phyloP scores from a whole-genome alignment of 2,113 vertebrate species.

The Phylloscopus trochilus region DNA sequence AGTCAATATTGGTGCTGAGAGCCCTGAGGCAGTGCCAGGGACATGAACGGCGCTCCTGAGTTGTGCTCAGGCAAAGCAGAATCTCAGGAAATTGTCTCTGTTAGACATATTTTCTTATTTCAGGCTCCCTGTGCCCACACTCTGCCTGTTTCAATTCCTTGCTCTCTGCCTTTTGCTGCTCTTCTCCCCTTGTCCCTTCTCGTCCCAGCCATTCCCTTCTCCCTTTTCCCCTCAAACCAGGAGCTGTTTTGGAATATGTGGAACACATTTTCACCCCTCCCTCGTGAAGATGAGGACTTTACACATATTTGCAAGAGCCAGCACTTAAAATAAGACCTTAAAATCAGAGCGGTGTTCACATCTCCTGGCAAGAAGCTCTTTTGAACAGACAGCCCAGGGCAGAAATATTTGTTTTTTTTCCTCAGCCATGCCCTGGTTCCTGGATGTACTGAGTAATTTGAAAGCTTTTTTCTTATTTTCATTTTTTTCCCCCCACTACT shows the following conservation, averaged over 20 bases:
- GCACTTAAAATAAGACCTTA: background rate
- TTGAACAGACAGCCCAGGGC: background rate
- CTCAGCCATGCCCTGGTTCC: background rate
- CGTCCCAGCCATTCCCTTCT: background rate
- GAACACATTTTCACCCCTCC: background rate
- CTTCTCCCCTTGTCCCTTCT: background rate
- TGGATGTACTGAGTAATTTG: background rate
- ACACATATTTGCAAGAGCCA: background rate
- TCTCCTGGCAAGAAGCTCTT: background rate
- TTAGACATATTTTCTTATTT: background rate
- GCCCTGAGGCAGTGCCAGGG: rapidly evolving
- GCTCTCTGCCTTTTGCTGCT: background rate
- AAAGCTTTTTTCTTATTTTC: background rate
- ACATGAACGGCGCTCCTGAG: background rate
- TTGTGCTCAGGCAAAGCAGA: background rate
- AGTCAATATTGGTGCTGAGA: background rate
- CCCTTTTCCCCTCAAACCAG: background rate
- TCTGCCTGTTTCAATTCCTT: background rate
- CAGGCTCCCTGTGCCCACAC: background rate
- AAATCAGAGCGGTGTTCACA: background rate
- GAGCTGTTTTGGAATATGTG: background rate
- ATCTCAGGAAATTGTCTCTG: background rate
- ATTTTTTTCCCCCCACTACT: rapidly evolving
- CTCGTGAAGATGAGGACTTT: rapidly evolving
- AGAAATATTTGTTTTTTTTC: background rate